A percentile compares a stretch with the other conserved stretches of the same genome.
Evolutionary conservation across 2,113 vertebrate genomes (phyloP).

Genomic region (Pycnonotus jocosus): DNA sequence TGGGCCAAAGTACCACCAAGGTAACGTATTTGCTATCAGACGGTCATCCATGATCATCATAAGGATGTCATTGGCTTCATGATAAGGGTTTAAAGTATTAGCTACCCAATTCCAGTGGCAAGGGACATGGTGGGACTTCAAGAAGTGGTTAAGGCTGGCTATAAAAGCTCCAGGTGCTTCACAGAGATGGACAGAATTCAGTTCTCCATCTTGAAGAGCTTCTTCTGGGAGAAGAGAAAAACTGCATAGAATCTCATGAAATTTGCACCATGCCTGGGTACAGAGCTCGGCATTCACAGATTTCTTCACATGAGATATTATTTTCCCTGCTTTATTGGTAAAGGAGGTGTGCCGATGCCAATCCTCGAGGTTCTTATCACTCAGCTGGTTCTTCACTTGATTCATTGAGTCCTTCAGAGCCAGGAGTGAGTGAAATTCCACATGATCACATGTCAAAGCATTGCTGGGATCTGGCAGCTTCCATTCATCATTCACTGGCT

Average conservation of each 20-base stretch:
- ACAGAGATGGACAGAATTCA: constrained; percentile 89
- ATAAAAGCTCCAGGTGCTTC: constrained; percentile 94
- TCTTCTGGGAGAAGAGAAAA: constrained; percentile 79
- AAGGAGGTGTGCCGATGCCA: constrained; percentile 94
- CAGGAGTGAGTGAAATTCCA: constrained; percentile 71
- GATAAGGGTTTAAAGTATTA: constrained; percentile 89
- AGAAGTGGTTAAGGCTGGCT: constrained; percentile 88
- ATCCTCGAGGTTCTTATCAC: constrained; percentile 89
- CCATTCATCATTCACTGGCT: constrained; percentile 78
- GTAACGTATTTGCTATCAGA: constrained; percentile 88
- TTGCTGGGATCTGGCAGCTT: constrained; percentile 74
- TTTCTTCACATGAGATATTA: constrained; percentile 80
- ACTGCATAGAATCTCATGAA: constrained; percentile 86
- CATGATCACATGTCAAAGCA: constrained; percentile 65
- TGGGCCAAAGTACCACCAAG: constrained; percentile 91
- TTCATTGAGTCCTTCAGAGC: constrained; percentile 86
- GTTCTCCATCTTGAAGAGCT: constrained; percentile 74
- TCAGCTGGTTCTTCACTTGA: constrained; percentile 87
- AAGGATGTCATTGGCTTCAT: constrained; percentile 85
- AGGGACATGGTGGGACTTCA: constrained; percentile 76
- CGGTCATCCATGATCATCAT: constrained; percentile 89
- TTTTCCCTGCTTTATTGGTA: constrained; percentile 89
- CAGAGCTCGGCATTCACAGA: constrained; percentile 87
- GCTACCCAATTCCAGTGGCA: constrained; percentile 92
- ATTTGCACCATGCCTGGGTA: constrained; percentile 95